Percentiles rank a stretch among this genome's conserved stretches.
Conservation (phyloP, 2,113 vertebrate genomes). For the Athene cunicularia region DNA sequence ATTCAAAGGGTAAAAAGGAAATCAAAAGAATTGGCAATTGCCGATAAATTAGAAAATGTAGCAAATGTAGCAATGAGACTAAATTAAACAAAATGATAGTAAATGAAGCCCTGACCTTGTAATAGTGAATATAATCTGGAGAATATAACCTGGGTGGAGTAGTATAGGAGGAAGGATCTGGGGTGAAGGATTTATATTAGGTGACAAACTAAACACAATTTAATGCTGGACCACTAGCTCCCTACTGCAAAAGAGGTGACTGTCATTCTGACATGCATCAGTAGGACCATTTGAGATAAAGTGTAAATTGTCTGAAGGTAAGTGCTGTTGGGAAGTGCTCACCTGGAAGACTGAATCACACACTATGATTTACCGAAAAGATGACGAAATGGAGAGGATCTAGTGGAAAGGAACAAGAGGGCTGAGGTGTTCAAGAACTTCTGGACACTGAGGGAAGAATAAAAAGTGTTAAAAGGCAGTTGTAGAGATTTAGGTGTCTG, state of each 20-base stretch:
- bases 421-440: background rate
- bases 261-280: background rate
- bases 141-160: background rate
- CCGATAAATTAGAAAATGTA: background rate
- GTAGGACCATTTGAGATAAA: background rate
- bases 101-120: background rate
- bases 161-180: background rate
- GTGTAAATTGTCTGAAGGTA: background rate
- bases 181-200: background rate
- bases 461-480: background rate
- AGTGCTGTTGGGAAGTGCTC: background rate
- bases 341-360: background rate
- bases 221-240: background rate
- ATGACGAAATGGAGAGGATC: background rate
- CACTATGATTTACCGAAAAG: accelerated
- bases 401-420: background rate
- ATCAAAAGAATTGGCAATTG: background rate
- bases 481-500: background rate
- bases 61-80: background rate
- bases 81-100: background rate
- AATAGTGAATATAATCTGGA: background rate
- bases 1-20: background rate
- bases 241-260: background rate
- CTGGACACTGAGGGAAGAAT: background rate
- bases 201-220: background rate